Conservation (phyloP, 2,888 invertebrate species). For the Bedellia somnulentella region DNA sequence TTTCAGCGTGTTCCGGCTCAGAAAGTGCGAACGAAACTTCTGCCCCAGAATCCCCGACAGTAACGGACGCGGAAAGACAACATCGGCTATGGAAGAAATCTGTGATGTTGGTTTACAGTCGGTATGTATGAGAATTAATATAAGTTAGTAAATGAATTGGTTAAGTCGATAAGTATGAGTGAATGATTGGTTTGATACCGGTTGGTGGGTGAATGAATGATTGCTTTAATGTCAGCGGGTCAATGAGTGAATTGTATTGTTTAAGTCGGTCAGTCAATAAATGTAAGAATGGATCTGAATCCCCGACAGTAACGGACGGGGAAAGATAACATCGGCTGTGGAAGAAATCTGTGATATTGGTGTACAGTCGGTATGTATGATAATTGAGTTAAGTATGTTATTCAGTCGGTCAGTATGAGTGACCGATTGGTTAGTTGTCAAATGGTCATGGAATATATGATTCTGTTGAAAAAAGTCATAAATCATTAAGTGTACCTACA, state of each 20-base stretch:
- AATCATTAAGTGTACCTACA: no score
- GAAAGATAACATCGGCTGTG: conserved; percentile 79
- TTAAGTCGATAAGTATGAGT: background rate
- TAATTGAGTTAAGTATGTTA: no score
- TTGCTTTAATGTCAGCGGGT: no score
- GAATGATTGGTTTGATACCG: no score
- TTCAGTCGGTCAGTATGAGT: background rate
- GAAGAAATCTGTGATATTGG: conserved; percentile 88
- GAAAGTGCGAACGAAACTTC: conserved; percentile 40
- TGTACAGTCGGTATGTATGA: conserved; percentile 64
- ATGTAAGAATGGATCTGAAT: no score
- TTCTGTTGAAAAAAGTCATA: no score
- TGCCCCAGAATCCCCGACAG: conserved; percentile 43
- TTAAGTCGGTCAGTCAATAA: no score
- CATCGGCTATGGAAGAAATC: conserved; percentile 88
- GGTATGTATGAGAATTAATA: no score
- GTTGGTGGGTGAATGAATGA: no score
- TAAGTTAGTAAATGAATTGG: background rate
- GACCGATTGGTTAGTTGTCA: no score
- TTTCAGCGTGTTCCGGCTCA: conserved; percentile 47
- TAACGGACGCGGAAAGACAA: conserved; percentile 73
- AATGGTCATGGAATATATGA: no score
- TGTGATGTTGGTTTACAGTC: conserved; percentile 77
- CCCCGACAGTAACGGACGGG: conserved; percentile 63
- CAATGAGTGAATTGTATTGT: no score